phyloP scores from a whole-genome alignment of 2,888 invertebrate species.

The Amorpha juglandis region DNA sequence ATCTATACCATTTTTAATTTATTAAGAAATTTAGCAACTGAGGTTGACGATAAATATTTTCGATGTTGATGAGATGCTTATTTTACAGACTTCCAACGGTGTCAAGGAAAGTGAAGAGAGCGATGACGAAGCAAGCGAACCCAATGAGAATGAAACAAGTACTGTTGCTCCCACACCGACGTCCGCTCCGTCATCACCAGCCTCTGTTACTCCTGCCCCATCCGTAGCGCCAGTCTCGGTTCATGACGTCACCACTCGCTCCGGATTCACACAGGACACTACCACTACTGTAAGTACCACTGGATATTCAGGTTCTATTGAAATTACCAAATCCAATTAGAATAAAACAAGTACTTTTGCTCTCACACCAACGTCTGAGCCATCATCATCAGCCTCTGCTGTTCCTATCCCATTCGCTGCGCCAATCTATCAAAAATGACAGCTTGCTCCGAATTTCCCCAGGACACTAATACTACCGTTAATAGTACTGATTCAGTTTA shows the following conservation, averaged over 20 bases:
- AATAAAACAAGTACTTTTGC: not conserved
- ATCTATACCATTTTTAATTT: too few relatives aligned
- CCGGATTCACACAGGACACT: constrained; percentile 66
- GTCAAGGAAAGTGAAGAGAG: constrained; percentile 74
- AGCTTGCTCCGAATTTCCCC: too few relatives aligned
- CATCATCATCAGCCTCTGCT: too few relatives aligned
- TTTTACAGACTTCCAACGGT: constrained; percentile 71
- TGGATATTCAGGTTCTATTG: not conserved
- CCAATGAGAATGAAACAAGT: constrained; percentile 61
- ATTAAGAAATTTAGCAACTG: too few relatives aligned
- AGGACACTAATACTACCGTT: too few relatives aligned
- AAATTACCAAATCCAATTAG: not conserved
- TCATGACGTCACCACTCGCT: constrained; percentile 66
- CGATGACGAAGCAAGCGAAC: constrained; percentile 74
- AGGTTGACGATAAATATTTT: too few relatives aligned
- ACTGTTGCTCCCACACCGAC: constrained; percentile 53
- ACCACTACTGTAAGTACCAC: constrained; percentile 66
- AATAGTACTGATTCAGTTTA: too few relatives aligned
- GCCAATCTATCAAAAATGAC: too few relatives aligned
- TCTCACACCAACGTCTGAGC: too few relatives aligned
- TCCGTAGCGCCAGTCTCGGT: constrained; percentile 56
- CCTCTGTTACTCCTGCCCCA: constrained; percentile 55
- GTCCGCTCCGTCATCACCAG: constrained; percentile 54
- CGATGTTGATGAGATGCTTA: not conserved
- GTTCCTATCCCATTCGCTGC: too few relatives aligned